Evolutionary conservation across 2,113 vertebrate species (phyloP), one percentile per base, ranked within the genome.

Genomic region (Cygnus atratus): DNA sequence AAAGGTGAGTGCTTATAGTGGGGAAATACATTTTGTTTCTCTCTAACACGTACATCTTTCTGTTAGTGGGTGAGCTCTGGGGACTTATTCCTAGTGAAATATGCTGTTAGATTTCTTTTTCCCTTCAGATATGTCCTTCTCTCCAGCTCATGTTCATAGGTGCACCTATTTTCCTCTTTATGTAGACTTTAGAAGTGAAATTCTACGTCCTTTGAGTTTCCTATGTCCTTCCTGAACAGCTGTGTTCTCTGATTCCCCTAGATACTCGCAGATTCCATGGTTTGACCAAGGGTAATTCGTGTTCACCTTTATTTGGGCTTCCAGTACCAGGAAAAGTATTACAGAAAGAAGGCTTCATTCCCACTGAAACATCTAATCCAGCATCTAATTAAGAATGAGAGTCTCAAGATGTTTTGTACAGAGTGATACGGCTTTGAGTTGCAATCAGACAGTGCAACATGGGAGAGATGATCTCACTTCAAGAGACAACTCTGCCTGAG

Each of bases 401-500:
- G 5, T 19, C 16, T 84, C 62, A 13, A 74, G 33, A 9, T 43
- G 2, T 44, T 81, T 61, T 24, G 9, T 61, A 31, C 16, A 39
- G 26, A 28, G 25, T 54, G 11, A 58, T 66, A 2, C 14, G 26
- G 66, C 33, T 85, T 55, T 65, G 9, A 54, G n/a, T 13, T 65
- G 44, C 31, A 77, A 58, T 65, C 48, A 76, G 13, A 24, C 0
- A 0, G 6, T 25, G 33, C 54, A 62, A 25, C 11, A 22, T 2
- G 19, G 44, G 28, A 66, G 15, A 75, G 39, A 76, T 2, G 16
- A 90, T 76, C 39, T 88, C 2, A 2, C 6, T 90, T 93, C 20
- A 43, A 52, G 70, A 44, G 16, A 20, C 0, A 0, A 5, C 24
- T 12, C 1, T 9, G 65, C 6, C 50, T 41, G 16, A 58, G 46